Conservation (phyloP, 1,140 invertebrate genomes). For the Polypedilum vanderplanki region DNA sequence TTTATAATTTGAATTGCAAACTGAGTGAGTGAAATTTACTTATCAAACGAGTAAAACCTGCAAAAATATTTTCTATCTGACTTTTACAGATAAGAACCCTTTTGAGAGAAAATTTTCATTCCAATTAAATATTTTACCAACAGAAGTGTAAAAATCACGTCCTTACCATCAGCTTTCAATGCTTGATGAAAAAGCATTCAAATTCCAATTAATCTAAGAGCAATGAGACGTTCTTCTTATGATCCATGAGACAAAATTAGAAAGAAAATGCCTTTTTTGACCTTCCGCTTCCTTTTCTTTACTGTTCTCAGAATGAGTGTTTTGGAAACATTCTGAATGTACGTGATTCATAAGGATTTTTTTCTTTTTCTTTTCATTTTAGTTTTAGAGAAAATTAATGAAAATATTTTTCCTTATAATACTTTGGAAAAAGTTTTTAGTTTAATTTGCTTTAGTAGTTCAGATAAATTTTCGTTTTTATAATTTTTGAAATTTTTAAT, state of each 20-base stretch:
- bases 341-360: background rate
- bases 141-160: background rate
- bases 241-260: background rate
- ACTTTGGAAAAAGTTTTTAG: too few species aligned
- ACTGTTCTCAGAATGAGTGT: background rate
- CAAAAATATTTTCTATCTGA: too few species aligned
- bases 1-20: background rate
- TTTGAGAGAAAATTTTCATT: background rate
- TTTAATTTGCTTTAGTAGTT: too few species aligned
- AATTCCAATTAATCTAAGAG: slow-evolving; percentile 19
- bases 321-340: background rate
- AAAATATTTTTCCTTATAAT: too few species aligned
- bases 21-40: background rate
- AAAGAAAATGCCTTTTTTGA: background rate
- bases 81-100: too few species aligned
- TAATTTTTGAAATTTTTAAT: too few species aligned
- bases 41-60: background rate
- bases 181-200: background rate
- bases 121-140: background rate
- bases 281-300: background rate
- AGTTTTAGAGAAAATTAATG: too few species aligned
- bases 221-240: background rate
- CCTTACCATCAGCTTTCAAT: background rate
- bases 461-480: too few species aligned
- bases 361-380: background rate